A percentile compares a stretch with the other conserved stretches of the same genome.
Evolutionary conservation across 35 echinoderm and acorn worm species (phyloP).

Genomic region (Amphiura filiformis): DNA sequence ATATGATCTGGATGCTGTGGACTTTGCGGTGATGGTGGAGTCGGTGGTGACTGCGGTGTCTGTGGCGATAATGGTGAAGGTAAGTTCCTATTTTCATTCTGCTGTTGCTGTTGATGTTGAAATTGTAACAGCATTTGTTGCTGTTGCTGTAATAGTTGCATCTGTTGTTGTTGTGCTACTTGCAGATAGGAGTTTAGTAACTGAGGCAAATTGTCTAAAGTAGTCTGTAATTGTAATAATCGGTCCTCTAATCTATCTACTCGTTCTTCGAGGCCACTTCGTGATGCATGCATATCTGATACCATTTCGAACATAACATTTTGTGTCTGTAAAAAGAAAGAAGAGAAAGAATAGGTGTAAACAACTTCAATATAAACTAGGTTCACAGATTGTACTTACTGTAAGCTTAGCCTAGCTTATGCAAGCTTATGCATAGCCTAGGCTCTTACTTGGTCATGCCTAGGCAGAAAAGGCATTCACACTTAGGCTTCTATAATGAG

Average conservation of each 20-base stretch:
- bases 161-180: slow-evolving; percentile 61
- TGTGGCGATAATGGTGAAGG: not conserved
- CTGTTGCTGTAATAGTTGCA: slow-evolving; percentile 41
- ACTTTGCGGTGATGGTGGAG: not conserved
- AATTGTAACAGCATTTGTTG: slow-evolving; percentile 21
- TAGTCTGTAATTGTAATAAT: slow-evolving; percentile 77
- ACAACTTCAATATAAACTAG: not conserved
- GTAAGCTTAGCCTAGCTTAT: not conserved
- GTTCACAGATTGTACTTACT: not conserved
- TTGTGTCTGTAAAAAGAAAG: slow-evolving; percentile 81
- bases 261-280: slow-evolving; percentile 62
- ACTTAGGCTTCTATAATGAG: too few species aligned
- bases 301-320: slow-evolving; percentile 99
- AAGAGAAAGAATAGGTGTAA: slow-evolving; percentile 1
- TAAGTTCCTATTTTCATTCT: not conserved
- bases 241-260: slow-evolving; percentile 73
- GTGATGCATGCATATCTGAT: slow-evolving; percentile 88
- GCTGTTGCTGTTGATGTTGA: slow-evolving; percentile 31
- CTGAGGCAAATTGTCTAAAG: slow-evolving; percentile 82
- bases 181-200: slow-evolving; percentile 68
- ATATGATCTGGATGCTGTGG: not conserved
- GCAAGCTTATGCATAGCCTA: not conserved
- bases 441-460: too few species aligned
- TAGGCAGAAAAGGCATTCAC: too few species aligned
- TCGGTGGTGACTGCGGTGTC: not conserved